Percentiles rank a stretch among this genome's conserved stretches.
phyloP scores from a whole-genome alignment of 2,888 invertebrate species.

The Ophraella communa region DNA sequence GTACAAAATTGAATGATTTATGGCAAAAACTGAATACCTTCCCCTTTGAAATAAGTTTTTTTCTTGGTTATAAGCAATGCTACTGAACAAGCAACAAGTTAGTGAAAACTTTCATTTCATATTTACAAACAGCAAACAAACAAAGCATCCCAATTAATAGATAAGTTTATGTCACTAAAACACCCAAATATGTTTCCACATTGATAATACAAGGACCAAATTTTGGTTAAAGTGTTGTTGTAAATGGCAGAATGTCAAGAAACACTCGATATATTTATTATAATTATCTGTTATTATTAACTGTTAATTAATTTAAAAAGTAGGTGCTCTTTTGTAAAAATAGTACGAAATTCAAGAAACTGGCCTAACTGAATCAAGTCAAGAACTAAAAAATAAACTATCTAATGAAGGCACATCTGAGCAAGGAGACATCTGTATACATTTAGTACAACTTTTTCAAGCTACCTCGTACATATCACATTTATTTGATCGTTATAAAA shows the following conservation, averaged over 20 bases:
- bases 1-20: too few relatives aligned
- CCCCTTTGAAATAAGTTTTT: too few relatives aligned
- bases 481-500: slow-evolving; percentile 46
- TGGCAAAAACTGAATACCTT: too few relatives aligned
- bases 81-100: neutral
- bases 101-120: too few relatives aligned
- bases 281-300: too few relatives aligned
- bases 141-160: too few relatives aligned
- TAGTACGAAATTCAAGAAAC: neutral
- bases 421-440: slow-evolving; percentile 55
- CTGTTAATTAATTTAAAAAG: too few relatives aligned
- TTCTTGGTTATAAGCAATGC: neutral
- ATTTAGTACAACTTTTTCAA: slow-evolving; percentile 48
- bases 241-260: neutral
- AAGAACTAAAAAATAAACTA: slow-evolving; percentile 36
- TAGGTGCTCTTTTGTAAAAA: neutral
- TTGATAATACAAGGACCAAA: too few relatives aligned
- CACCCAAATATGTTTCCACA: too few relatives aligned
- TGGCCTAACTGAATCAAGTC: slow-evolving; percentile 20
- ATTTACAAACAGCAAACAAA: too few relatives aligned
- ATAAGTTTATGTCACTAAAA: too few relatives aligned
- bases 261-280: neutral
- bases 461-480: slow-evolving; percentile 53
- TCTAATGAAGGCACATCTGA: slow-evolving; percentile 58
- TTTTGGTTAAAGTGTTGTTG: too few relatives aligned